A percentile compares a stretch with the other conserved stretches of the same genome.
Evolutionary conservation across 1,140 invertebrate species (phyloP).

Genomic region (Zaprionus inermis): DNA sequence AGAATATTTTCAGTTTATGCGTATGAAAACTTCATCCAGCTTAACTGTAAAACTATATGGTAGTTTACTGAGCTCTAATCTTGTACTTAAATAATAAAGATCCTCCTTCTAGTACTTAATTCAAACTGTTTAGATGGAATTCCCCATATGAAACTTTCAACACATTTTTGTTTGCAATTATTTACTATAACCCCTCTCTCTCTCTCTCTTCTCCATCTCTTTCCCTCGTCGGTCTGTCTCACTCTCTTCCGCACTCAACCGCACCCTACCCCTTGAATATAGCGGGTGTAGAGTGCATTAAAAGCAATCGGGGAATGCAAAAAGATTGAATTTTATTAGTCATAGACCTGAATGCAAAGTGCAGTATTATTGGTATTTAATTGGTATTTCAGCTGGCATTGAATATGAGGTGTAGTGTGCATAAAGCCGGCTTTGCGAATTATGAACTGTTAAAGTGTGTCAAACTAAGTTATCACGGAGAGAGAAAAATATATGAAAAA

Average conservation of each 20-base stretch:
- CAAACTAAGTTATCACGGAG: background rate
- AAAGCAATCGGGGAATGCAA: slow-evolving; percentile 10
- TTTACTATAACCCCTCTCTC: background rate
- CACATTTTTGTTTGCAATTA: background rate
- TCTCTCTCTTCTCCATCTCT: background rate
- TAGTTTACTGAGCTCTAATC: background rate
- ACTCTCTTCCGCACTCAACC: no score
- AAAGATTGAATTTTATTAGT: slow-evolving; percentile 25
- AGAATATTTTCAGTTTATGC: background rate
- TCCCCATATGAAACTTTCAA: background rate
- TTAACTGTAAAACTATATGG: background rate
- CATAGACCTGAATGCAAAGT: slow-evolving; percentile 12
- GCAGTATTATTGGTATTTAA: slow-evolving; percentile 12
- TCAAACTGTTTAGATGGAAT: background rate
- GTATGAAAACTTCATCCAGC: background rate
- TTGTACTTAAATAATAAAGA: background rate
- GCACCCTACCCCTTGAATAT: background rate
- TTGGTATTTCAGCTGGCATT: slow-evolving; percentile 9
- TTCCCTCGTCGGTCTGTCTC: background rate
- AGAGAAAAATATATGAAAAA: background rate
- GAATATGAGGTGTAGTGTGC: background rate
- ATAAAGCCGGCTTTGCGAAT: background rate
- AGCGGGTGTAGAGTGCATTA: slow-evolving; percentile 7
- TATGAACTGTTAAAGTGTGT: background rate
- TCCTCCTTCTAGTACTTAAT: background rate